Base-by-base conservation (phyloP, 2,113 vertebrate species). In the Arizona elegans region DNA sequence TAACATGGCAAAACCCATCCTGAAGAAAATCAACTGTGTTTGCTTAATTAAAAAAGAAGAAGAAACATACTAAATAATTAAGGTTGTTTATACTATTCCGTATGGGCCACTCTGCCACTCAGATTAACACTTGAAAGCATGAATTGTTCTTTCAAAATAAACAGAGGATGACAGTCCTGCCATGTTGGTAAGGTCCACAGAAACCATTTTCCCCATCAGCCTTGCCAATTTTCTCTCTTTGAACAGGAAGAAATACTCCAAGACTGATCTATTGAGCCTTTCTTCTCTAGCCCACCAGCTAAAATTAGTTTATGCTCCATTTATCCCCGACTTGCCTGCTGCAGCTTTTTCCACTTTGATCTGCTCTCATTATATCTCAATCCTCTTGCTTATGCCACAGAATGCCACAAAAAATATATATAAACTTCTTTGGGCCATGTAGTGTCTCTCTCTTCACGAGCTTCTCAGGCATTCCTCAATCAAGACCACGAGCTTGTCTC, bases 61-160 rank as follows among this genome's bases (percentile, higher is more conserved):
- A n/a, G 2, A 96, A 95, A 38, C 1, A 47, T 92, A 93, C 95
- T 96, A 96, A 95, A 97, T 97, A 96, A 96, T 96, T 96, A 96
- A 93, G 90, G 93, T 86, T 92, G 91, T 86, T 62, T 53, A 54
- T 56, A 21, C 90, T 93, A 94, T 92, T 95, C 86, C 92, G 1
- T 38, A 3, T 0, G 8, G 92, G 58, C 33, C 3, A 52, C 85
- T 56, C 58, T 24, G 90, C 50, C 81, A 9, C 89, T 93, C 89
- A 47, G 24, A 38, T 85, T 4, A 62, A 93, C 53, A 38, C n/a
- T 92, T 53, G 94, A 21, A 92, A 93, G 95, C 70, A 93, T 26
- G 29, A 93, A 55, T 1, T 21, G 7, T 43, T 81, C 58, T 94
- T 92, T 93, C 92, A 0, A 2, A 93, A n/a, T 59, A 92, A 94